Percentiles rank a stretch among this genome's conserved stretches.
phyloP scores from a whole-genome alignment of 2,797 vertebrate species.

The Melanotaenia nigrans region DNA sequence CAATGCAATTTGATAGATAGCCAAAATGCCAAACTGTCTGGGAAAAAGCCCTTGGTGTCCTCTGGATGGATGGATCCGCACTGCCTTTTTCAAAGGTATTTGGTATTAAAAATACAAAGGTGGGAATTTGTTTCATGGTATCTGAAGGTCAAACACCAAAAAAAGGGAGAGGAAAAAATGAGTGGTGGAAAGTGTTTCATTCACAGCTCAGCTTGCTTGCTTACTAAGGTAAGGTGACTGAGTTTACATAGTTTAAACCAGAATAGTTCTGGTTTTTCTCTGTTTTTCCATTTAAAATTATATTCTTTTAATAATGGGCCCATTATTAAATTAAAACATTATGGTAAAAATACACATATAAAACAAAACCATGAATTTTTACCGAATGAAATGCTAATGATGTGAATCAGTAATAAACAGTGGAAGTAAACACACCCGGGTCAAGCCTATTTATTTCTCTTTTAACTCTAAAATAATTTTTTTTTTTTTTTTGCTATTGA shows the following conservation, averaged over 20 bases:
- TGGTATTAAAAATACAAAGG: conserved; percentile 40
- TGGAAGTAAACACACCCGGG: not conserved
- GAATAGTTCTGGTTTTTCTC: not conserved
- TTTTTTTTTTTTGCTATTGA: too few species aligned
- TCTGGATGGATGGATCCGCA: conserved; percentile 18
- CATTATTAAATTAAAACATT: not conserved
- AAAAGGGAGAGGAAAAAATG: not conserved
- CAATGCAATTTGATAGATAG: conserved; percentile 32
- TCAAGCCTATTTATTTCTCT: not conserved
- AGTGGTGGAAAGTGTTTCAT: conserved; percentile 4
- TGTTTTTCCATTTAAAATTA: too few species aligned
- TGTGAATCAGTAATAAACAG: not conserved
- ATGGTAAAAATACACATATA: not conserved
- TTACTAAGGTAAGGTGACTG: not conserved
- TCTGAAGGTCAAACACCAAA: conserved; percentile 11
- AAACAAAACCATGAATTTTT: not conserved
- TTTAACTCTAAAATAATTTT: too few species aligned
- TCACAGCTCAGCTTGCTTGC: conserved; percentile 1
- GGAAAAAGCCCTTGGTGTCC: conserved; percentile 16
- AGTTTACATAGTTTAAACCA: not conserved
- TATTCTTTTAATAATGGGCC: not conserved
- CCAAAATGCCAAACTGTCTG: conserved; percentile 34
- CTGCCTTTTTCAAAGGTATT: conserved; percentile 33
- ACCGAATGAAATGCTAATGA: not conserved
- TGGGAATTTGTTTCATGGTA: conserved; percentile 1